Conservation (phyloP, 2,888 invertebrate species). For the Lasioglossum morio region DNA sequence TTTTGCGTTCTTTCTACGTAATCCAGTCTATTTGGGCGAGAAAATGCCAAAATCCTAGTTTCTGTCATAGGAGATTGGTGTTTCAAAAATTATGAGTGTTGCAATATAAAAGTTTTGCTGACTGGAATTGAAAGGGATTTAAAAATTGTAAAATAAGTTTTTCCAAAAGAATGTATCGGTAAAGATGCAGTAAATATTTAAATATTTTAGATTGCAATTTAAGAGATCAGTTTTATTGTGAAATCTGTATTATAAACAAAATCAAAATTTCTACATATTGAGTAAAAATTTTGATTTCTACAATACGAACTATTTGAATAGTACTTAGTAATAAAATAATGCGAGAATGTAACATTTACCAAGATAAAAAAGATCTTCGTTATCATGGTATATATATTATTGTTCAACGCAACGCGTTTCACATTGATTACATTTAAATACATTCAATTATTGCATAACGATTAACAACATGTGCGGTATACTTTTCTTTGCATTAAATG, state of each 20-base stretch:
- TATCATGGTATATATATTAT: conserved; percentile 58
- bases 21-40: no score
- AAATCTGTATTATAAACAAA: conserved; percentile 7
- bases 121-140: background rate
- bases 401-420: conserved; percentile 58
- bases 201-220: background rate
- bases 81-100: no score
- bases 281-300: conserved; percentile 20
- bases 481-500: conserved; percentile 48
- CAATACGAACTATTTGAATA: background rate
- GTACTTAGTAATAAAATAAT: conserved; percentile 18
- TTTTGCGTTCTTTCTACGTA: no score
- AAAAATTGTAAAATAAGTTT: background rate
- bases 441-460: conserved; percentile 71
- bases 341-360: conserved; percentile 21
- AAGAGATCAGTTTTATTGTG: background rate
- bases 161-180: background rate
- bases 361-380: conserved; percentile 38
- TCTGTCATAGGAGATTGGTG: no score
- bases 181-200: background rate
- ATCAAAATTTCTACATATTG: background rate
- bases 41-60: no score
- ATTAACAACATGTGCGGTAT: conserved; percentile 66
- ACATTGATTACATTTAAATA: conserved; percentile 67
- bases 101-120: no score